Percentiles rank a stretch among this genome's conserved stretches.
These are phyloP conservation scores for Sceloporus undulatus DNA, from an alignment of 2,113 vertebrate genomes.

Conservation along the genomic window DNA sequence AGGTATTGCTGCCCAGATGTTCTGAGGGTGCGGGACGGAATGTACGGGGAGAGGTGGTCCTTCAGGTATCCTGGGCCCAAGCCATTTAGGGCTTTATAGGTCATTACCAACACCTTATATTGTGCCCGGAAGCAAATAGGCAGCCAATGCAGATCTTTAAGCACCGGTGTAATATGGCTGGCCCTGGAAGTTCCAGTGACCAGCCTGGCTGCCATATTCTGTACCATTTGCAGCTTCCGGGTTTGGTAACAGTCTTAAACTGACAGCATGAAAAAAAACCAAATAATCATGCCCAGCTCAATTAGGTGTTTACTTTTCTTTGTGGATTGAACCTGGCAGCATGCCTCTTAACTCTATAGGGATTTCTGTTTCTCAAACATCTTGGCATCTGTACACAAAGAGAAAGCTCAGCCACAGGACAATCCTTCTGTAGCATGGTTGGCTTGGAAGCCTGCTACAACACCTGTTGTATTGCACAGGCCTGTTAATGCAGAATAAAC, in stretches of 20 bases:
- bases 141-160: too few species aligned
- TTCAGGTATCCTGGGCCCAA: too few species aligned
- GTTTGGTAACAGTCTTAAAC: slow-evolving; percentile 19
- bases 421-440: not conserved
- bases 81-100: too few species aligned
- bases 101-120: too few species aligned
- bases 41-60: too few species aligned
- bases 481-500: not conserved
- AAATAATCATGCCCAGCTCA: not conserved
- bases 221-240: too few species aligned
- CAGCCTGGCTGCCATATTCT: too few species aligned
- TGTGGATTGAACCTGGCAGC: not conserved
- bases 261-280: slow-evolving; percentile 1
- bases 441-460: slow-evolving; percentile 11
- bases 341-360: not conserved
- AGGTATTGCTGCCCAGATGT: too few species aligned
- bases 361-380: slow-evolving; percentile 13
- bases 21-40: too few species aligned
- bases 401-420: slow-evolving; percentile 8
- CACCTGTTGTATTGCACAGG: slow-evolving; percentile 18
- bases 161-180: too few species aligned
- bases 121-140: too few species aligned
- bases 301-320: slow-evolving; percentile 4
- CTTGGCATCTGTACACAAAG: slow-evolving; percentile 22
- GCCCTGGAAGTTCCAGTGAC: too few species aligned